Base-by-base conservation (phyloP, 1,140 invertebrate species). In the Tribolium madens region DNA sequence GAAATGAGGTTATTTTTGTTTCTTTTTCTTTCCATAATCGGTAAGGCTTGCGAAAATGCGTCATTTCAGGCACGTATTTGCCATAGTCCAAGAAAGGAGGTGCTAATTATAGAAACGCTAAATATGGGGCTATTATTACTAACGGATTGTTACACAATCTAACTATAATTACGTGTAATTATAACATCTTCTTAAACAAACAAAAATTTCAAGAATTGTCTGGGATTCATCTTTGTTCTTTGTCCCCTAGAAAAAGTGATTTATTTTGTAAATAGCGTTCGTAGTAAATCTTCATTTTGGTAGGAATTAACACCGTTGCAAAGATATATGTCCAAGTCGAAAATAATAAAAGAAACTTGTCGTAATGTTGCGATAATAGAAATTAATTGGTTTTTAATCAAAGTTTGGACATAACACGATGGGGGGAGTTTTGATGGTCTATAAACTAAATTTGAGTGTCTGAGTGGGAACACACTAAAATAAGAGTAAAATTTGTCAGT, bases 41-140 rank as follows among this genome's bases (percentile, higher is more conserved):
- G 57, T 33, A 64, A 64, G 21, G 46, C 50, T 72, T 72, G 70
- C 70, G 26, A 50, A 72, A 72, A 72, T 50, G 31, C 46, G 70
- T 50, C 69, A 71, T 47, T 71, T 46, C 4, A 31, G 31, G 3
- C 70, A 72, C 70, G 70, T 72, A 48, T 48, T 26, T 21, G 17
- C 70, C 21, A 72, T 72, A 31, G 70, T 72, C 31, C 21, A 31
- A 21, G 31, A 50, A 72, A 31, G 46, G 70, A 6, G 4, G 18
- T 52, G 70, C 70, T 72, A 72, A 72, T 72, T 72, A 72, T 72
- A 72, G 70, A 42, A 50, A 21, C 9, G 13, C 70, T 17, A 72
- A 52, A 72, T 72, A n/a, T 1, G 18, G 18, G 18, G 13, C 21
- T 12, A 15, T 64, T 64, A 64, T 64, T 64, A 33, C 57, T 31